These are phyloP conservation scores for Atlantisia rogersi DNA, from an alignment of 2,113 vertebrate species.

Conservation along the genomic window DNA sequence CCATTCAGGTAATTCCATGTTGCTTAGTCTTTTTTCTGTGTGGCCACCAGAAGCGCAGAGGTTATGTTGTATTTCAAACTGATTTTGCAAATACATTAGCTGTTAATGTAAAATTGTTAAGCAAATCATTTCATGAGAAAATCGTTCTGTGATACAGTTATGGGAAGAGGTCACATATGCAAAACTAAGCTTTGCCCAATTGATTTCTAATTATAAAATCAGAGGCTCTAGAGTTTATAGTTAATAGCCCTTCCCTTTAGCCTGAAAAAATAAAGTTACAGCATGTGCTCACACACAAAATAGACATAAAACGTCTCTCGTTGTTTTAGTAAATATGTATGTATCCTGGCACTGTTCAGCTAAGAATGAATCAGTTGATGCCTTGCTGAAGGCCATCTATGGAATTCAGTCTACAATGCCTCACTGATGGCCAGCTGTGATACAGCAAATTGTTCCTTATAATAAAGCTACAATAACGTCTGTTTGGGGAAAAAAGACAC, in stretches of 20 bases:
- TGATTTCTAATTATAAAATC: conserved; percentile 78
- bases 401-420: conserved; percentile 63
- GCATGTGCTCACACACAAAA: not conserved
- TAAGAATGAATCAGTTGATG: conserved; percentile 33
- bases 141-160: conserved; percentile 34
- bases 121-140: conserved; percentile 61
- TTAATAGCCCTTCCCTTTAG: conserved; percentile 64
- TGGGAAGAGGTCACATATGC: conserved; percentile 54
- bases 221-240: conserved; percentile 63
- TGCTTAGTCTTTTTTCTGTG: not conserved
- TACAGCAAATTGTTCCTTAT: conserved; percentile 66
- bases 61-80: conserved; percentile 48
- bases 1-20: not conserved
- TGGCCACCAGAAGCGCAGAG: not conserved
- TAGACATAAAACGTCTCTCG: not conserved
- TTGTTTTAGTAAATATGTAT: not conserved
- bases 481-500: not conserved
- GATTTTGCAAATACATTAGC: conserved; percentile 59
- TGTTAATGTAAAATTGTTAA: conserved; percentile 54
- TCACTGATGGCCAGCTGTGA: conserved; percentile 74
- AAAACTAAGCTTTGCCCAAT: conserved; percentile 75
- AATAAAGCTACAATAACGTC: conserved; percentile 40
- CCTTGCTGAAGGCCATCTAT: conserved; percentile 59
- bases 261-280: conserved; percentile 25
- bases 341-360: conserved; percentile 48